Evolutionary conservation across 2,113 vertebrate species (phyloP), one percentile per base, ranked within the genome.

Genomic region (Tylochromis polylepis): DNA sequence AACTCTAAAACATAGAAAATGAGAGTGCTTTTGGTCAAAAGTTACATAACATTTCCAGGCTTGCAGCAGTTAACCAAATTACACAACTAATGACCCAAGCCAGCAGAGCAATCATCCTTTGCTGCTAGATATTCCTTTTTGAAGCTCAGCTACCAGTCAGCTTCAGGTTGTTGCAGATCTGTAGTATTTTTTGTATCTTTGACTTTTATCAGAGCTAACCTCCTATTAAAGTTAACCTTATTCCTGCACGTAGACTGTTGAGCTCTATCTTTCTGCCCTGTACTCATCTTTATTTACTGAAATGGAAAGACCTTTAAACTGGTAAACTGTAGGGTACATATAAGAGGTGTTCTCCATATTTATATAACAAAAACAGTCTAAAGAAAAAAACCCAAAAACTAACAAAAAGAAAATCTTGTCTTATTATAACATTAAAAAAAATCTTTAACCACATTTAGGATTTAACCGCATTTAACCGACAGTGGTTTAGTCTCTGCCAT

Each of bases 141-240:
- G 84, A 92, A 80, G 93, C 80, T 92, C 85, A 38, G 85, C 84
- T 91, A 82, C 67, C 49, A 60, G 81, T 86, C 89, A 53, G 85
- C 56, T 49, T 14, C 75, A 70, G 91, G 84, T 91, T 67, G 11
- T 60, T 65, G 12, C 85, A 84, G 84, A 70, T 87, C 86, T 86
- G 58, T 24, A 1, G 81, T 86, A 88, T 79, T 34, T 11, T 29
- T 90, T 41, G 34, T 70, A 83, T 38, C 79, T 85, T 34, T 88
- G 55, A 90, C 87, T 86, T 92, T 88, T 77, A 90, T 87, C 85
- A 83, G 83, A 77, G 2, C 27, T 79, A 88, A 92, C 90, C 93
- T 15, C 59, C 60, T 38, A 2, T 89, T 82, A 77, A 3, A 57
- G 59, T 85, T 85, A 12, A 89, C 84, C 87, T 78, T 79, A 14